Evolutionary conservation across 37 sponge, comb jelly and placozoan genomes (phyloP).

Genomic region (Petrosia ficiformis): DNA sequence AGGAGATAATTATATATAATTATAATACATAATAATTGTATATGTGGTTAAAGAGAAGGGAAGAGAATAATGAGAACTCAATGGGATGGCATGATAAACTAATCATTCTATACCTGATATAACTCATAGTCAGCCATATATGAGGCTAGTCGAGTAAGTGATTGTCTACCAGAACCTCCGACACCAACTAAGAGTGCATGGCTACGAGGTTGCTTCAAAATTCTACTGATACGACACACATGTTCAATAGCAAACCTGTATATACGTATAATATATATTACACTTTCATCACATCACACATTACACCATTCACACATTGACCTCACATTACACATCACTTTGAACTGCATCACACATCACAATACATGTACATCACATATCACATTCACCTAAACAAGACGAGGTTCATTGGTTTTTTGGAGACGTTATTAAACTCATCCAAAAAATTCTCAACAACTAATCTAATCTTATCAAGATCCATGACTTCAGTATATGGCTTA

Average conservation of each 20-base stretch:
- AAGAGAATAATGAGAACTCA: not conserved
- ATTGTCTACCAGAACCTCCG: constrained; percentile 91
- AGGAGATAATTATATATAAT: not conserved
- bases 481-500: constrained; percentile 87
- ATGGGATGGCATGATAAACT: not conserved
- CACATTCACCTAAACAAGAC: constrained; percentile 89
- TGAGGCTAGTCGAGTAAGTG: constrained; percentile 85
- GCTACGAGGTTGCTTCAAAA: constrained; percentile 92
- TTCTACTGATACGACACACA: constrained; percentile 86
- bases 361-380: not conserved
- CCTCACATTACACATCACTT: not conserved
- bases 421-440: constrained; percentile 96
- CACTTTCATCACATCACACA: not conserved
- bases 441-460: constrained; percentile 88
- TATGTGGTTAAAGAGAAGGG: not conserved
- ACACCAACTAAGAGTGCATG: constrained; percentile 96
- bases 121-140: constrained; percentile 97
- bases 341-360: not conserved
- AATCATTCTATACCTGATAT: constrained; percentile 68
- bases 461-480: constrained; percentile 85
- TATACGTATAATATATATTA: not conserved
- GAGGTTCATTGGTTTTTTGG: constrained; percentile 98
- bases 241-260: constrained; percentile 98
- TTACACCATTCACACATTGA: not conserved
- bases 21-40: not conserved